Evolutionary conservation across 2,113 vertebrate species (phyloP).

Genomic region (Melanocharis versteri): DNA sequence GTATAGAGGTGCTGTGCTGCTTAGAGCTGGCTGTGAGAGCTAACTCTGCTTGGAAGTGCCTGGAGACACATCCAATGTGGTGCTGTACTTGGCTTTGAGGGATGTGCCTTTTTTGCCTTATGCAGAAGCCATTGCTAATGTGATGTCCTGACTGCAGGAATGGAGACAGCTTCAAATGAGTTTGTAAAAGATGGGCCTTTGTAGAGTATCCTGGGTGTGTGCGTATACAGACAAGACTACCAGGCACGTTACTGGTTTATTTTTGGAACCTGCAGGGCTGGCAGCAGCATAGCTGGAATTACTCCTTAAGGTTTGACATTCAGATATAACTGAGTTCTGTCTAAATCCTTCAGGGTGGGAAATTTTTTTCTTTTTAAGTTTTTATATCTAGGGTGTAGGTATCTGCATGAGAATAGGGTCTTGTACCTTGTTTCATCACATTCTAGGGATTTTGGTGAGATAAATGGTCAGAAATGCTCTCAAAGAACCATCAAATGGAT

Average conservation of each 20-base stretch:
- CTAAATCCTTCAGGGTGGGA: not conserved
- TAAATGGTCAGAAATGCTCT: not conserved
- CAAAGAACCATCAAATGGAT: not conserved
- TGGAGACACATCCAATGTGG: accelerated
- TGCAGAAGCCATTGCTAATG: not conserved
- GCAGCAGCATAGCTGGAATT: not conserved
- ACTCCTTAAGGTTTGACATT: not conserved
- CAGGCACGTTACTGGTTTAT: not conserved
- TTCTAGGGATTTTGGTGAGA: not conserved
- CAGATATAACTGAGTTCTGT: not conserved
- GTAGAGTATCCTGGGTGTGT: not conserved
- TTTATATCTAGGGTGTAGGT: not conserved
- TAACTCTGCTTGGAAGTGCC: not conserved
- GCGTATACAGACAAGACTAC: not conserved
- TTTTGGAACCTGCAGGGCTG: not conserved
- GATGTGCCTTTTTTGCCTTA: not conserved
- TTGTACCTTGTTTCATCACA: not conserved
- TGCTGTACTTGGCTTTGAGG: not conserved
- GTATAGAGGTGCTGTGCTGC: accelerated
- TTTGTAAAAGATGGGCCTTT: not conserved
- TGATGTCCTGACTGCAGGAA: not conserved
- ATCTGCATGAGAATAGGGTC: not conserved
- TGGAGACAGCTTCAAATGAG: not conserved
- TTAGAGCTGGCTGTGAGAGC: not conserved
- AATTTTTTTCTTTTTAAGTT: not conserved